Evolutionary conservation across 1,140 invertebrate species (phyloP), one percentile per base, ranked within the genome.

Genomic region (Harpegnathos saltator): DNA sequence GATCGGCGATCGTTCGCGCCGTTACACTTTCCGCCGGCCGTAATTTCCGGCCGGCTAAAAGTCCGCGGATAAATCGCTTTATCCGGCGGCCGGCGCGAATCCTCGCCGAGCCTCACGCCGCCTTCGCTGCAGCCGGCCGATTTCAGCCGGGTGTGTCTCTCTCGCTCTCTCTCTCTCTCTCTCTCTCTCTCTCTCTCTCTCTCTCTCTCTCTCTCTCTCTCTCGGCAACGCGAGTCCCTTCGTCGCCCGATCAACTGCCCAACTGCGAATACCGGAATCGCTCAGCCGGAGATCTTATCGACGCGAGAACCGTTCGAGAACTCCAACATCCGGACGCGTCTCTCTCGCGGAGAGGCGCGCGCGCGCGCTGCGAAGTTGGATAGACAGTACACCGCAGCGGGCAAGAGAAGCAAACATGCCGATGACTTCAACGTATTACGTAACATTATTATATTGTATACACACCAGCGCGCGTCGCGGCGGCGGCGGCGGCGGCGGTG

Each of bases 1-100:
- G 83, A 78, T 88, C 77, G 72, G 52, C 77, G 86, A 89, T 89
- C 83, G 86, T 83, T 89, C 58, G 26, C 54, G 52, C 26, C 44
- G 52, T 89, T 88, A 78, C 78, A 87, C 59, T 87, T 87, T 87
- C 48, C 74, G 52, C 19, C 68, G 58, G 68, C n/a, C n/a, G 54
- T 80, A 80, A 80, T 80, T 58, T 80, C 56, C n/a, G n/a, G 44
- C 78, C 22, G 22, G n/a, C 52, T 44, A 44, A 44, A 44, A 44
- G 56, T 24, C 11, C 24, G 54, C 66, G 52, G 33, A 63, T 62
- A 71, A 80, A 82, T 62, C 44, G 69, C 69, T 82, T 82, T 62
- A 74, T 82, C 58, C 38, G 24, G n/a, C 44, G 44, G 7, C 44
- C 58, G 26, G n/a, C n/a, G n/a, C n/a, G n/a, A n/a, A n/a, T n/a